Evolutionary conservation across 2,113 vertebrate species (phyloP), one percentile per base, ranked within the genome.

Genomic region (Natator depressus): DNA sequence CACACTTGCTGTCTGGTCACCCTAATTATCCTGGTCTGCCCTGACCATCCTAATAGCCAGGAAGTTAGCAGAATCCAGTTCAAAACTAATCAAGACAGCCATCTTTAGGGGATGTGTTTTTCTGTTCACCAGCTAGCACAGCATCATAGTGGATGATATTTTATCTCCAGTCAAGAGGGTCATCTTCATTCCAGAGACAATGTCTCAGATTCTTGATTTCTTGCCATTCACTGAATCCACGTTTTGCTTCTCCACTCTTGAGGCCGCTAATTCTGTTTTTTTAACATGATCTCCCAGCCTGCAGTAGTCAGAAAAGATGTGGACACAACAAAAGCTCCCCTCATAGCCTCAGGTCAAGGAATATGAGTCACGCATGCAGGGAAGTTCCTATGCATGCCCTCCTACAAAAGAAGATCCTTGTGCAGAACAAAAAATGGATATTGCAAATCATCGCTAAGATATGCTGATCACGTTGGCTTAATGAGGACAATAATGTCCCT

Each of bases 181-280:
- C 88, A 93, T 95, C 97, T 96, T 97, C 87, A 97, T 96, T 93
- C 94, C 1, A 0, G 91, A 97, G 97, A 87, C 94, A 95, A 80
- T 25, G 88, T 89, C 96, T 97, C 94, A 96, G 86, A 97, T 96
- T 93, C 97, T 98, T 97, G 96, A 91, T 93, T 97, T 96, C 96
- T 90, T 96, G 96, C 96, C 97, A 97, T 75, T 80, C n/a, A 49
- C 81, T 51, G 76, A 47, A 42, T 76, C 62, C 84, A 31, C 80
- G 51, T 93, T 98, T 95, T 97, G 83, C 80, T 93, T 95, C 92
- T 95, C 85, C 87, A 47, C 91, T 88, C 97, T 38, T 89, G 84
- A 91, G 94, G 89, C 75, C 85, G 89, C 87, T 97, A 96, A 97
- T 97, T 97, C 95, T 97, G 95, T 97, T 97, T 92, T 97, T 84